Evolutionary conservation across 2,113 vertebrate genomes (phyloP).

Genomic region (Sylvilagus bachmani): DNA sequence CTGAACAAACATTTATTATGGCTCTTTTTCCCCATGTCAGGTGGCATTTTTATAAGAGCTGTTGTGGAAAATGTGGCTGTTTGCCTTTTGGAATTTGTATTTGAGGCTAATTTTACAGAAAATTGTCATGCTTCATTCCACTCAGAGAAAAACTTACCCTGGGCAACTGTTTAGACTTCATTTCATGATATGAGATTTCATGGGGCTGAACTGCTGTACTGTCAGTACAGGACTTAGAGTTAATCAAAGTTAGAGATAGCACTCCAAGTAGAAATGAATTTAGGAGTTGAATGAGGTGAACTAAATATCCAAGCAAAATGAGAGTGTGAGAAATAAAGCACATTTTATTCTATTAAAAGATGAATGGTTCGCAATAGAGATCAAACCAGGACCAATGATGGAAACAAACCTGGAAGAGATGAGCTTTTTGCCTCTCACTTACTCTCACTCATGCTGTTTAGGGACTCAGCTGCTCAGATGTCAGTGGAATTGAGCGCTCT

Average conservation of each 20-base stretch:
- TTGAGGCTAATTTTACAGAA: conserved; percentile 14
- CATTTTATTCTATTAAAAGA: not conserved
- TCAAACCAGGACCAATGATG: not conserved
- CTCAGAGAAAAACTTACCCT: conserved; percentile 5
- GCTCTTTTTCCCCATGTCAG: not conserved
- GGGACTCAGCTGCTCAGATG: not conserved
- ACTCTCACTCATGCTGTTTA: not conserved
- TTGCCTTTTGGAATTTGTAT: conserved; percentile 46
- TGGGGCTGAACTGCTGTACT: not conserved
- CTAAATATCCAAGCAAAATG: not conserved
- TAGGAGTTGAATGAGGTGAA: not conserved
- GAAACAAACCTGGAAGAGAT: not conserved
- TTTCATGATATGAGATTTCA: not conserved
- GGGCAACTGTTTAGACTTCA: not conserved
- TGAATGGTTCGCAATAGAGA: not conserved
- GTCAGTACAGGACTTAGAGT: not conserved
- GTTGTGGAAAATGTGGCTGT: not conserved
- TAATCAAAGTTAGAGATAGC: not conserved
- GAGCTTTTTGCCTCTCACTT: not conserved
- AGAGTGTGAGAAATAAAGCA: not conserved
- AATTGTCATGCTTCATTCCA: not conserved
- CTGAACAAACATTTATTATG: conserved; percentile 16
- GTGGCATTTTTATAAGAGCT: not conserved
- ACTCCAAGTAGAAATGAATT: conserved; percentile 6
- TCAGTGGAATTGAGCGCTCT: too few species aligned